Conservation (phyloP, 2,888 invertebrate species). For the Sesamia inferens region DNA sequence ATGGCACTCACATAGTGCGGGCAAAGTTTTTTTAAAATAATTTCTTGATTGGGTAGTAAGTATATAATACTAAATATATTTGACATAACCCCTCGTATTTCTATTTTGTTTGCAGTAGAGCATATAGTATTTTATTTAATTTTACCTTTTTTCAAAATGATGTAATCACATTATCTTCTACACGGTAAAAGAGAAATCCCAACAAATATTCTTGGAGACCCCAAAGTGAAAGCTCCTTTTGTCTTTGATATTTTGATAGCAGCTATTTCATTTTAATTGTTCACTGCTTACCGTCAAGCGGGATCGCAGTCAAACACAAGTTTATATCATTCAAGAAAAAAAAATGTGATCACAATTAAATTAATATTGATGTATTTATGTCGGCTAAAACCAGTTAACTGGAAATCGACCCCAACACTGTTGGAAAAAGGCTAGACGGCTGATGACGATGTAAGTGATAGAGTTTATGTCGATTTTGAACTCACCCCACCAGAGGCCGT, state of each 20-base stretch:
- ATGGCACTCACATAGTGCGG: too few relatives aligned
- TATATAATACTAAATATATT: too few relatives aligned
- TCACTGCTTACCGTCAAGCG: too few relatives aligned
- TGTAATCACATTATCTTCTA: slow-evolving; percentile 18
- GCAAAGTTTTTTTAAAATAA: too few relatives aligned
- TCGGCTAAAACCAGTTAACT: too few relatives aligned
- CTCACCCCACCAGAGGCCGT: too few relatives aligned
- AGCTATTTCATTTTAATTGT: slow-evolving; percentile 15
- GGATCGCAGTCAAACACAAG: too few relatives aligned
- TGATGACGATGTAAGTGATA: not conserved
- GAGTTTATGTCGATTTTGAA: not conserved
- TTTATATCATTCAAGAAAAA: not conserved
- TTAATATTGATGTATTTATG: too few relatives aligned
- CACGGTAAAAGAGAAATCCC: slow-evolving; percentile 31
- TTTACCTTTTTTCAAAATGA: not conserved
- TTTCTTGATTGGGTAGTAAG: too few relatives aligned
- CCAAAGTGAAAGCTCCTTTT: slow-evolving; percentile 36
- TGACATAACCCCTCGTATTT: not conserved
- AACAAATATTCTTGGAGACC: not conserved
- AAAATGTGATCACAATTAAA: not conserved
- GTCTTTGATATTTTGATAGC: slow-evolving; percentile 8
- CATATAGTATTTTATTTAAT: too few relatives aligned
- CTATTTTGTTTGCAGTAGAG: not conserved
- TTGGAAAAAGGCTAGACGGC: too few relatives aligned
- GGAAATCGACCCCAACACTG: too few relatives aligned